Evolutionary conservation across 2,113 vertebrate genomes (phyloP).

Genomic region (Chiloscyllium plagiosum): DNA sequence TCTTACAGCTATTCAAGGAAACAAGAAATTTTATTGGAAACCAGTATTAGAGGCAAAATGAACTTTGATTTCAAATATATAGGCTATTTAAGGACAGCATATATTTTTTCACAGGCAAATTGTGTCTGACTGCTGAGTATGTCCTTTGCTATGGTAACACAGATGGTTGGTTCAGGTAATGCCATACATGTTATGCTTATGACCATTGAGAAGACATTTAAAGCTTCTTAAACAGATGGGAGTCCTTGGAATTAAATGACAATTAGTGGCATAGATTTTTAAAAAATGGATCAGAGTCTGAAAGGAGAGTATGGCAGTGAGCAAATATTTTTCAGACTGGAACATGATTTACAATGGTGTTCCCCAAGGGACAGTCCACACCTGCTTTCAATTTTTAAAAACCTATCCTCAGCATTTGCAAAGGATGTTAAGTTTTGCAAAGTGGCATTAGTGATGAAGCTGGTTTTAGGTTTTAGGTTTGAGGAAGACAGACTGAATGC

Average conservation of each 20-base stretch:
- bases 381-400: background rate
- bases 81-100: background rate
- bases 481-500: no score
- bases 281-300: no score
- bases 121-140: background rate
- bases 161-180: background rate
- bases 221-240: background rate
- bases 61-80: background rate
- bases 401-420: background rate
- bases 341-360: background rate
- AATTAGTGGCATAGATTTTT: background rate
- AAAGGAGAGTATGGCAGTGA: no score
- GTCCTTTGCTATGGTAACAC: background rate
- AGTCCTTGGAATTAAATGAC: background rate
- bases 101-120: background rate
- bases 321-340: background rate
- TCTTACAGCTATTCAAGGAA: background rate
- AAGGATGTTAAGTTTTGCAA: background rate
- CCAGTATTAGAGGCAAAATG: background rate
- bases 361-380: background rate
- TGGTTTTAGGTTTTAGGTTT: no score
- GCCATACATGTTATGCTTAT: background rate
- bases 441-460: background rate
- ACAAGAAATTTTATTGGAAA: background rate
- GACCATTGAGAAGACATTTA: background rate